Conservation (phyloP, 2,888 invertebrate genomes). For the Leptarthrus brevirostris region DNA sequence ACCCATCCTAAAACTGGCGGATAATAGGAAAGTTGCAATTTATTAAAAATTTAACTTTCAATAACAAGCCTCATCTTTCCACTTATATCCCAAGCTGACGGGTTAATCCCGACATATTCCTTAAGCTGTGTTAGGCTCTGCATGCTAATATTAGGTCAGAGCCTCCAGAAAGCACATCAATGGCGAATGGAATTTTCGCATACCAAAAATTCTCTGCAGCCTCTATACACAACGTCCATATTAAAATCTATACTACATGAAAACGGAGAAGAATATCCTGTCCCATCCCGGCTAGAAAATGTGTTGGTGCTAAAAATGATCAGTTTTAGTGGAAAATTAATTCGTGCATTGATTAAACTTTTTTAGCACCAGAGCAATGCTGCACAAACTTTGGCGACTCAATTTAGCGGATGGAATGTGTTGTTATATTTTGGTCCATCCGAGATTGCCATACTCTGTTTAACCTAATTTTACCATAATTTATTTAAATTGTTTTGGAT, state of each 20-base stretch:
- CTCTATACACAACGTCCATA: not conserved
- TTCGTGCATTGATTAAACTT: slow-evolving; percentile 48
- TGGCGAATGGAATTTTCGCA: no score
- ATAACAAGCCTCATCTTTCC: slow-evolving; percentile 14
- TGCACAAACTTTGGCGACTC: not conserved
- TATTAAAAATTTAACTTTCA: slow-evolving; percentile 43
- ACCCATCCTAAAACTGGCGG: not conserved
- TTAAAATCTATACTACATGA: no score
- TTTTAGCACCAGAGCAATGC: slow-evolving; percentile 6
- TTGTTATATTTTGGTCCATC: slow-evolving; percentile 10
- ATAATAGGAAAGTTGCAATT: slow-evolving; percentile 33
- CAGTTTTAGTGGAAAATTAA: slow-evolving; percentile 45
- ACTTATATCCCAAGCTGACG: not conserved
- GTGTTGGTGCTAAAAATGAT: no score
- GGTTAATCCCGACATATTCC: not conserved
- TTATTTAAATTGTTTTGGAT: slow-evolving; percentile 17
- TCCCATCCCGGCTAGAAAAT: no score
- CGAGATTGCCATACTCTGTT: not conserved
- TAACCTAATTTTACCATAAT: slow-evolving; percentile 1
- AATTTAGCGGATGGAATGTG: not conserved
- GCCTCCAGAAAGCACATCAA: no score
- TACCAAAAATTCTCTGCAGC: no score
- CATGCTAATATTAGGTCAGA: not conserved
- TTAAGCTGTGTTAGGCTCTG: not conserved
- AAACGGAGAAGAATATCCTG: no score